These are phyloP conservation scores for Pipistrellus pygmaeus DNA, from an alignment of 2,797 vertebrate genomes.

Conservation along the genomic window DNA sequence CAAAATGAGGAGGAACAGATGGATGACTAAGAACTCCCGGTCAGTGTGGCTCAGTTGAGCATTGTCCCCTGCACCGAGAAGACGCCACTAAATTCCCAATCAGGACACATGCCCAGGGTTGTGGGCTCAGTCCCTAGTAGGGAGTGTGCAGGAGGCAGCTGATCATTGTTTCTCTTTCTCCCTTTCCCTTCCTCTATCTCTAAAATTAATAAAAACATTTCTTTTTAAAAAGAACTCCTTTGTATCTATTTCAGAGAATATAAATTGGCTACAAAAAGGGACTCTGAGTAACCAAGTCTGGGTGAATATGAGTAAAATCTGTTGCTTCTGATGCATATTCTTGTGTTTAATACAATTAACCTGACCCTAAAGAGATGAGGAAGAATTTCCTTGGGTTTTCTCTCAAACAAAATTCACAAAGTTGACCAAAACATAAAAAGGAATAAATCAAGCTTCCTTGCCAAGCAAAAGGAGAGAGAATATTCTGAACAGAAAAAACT, in stretches of 20 bases:
- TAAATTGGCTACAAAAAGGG: not conserved
- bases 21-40: constrained; percentile 36
- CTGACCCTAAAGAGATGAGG: constrained; percentile 7
- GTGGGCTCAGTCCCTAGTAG: not conserved
- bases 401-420: constrained; percentile 56
- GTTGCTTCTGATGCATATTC: constrained; percentile 30
- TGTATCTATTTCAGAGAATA: not conserved
- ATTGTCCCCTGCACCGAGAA: not conserved
- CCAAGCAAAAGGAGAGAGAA: constrained; percentile 40
- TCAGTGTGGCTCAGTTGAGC: too few relatives aligned
- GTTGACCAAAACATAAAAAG: constrained; percentile 26
- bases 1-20: constrained; percentile 10
- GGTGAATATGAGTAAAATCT: constrained; percentile 20
- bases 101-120: not conserved
- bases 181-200: not conserved
- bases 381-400: constrained; percentile 32
- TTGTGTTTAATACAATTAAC: constrained; percentile 48
- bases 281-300: constrained; percentile 37
- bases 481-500: constrained; percentile 46
- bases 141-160: not conserved
- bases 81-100: not conserved
- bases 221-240: not conserved
- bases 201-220: not conserved
- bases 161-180: not conserved
- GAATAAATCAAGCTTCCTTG: constrained; percentile 60